Conservation (phyloP, 1,140 invertebrate genomes). For the Eumeta japonica region DNA sequence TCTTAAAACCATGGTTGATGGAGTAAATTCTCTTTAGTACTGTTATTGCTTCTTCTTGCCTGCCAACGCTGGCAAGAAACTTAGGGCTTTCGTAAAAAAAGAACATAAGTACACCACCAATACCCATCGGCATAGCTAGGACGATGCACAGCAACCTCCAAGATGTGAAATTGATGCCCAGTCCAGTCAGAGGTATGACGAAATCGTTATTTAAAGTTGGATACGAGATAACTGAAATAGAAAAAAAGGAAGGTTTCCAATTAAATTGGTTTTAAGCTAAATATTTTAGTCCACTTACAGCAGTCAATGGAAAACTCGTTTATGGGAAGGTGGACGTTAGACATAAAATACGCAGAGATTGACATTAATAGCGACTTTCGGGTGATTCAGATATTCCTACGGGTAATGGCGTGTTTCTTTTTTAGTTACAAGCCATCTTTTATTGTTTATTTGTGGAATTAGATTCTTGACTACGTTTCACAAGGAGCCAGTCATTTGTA, state of each 20-base stretch:
- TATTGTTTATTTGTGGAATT: too few relatives aligned
- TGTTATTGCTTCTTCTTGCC: slow-evolving; percentile 58
- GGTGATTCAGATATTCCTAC: too few relatives aligned
- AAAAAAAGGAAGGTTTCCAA: slow-evolving; percentile 4
- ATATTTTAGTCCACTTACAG: too few relatives aligned
- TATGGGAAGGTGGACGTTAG: too few relatives aligned
- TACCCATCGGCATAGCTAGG: slow-evolving; percentile 63
- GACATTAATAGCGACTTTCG: too few relatives aligned
- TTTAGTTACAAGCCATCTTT: too few relatives aligned
- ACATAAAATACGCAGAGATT: too few relatives aligned
- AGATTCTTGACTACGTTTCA: too few relatives aligned
- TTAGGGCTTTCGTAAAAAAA: slow-evolving; percentile 73
- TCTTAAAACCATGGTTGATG: slow-evolving; percentile 38
- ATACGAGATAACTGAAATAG: slow-evolving; percentile 43
- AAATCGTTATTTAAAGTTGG: slow-evolving; percentile 44
- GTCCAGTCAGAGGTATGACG: slow-evolving; percentile 24
- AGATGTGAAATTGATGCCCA: slow-evolving; percentile 54
- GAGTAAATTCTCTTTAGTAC: slow-evolving; percentile 59
- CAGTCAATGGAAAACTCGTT: too few relatives aligned
- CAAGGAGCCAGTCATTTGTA: too few relatives aligned
- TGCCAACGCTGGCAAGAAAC: slow-evolving; percentile 61
- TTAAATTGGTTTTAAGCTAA: background rate
- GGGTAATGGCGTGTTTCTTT: too few relatives aligned
- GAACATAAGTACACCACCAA: slow-evolving; percentile 60
- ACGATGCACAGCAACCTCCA: slow-evolving; percentile 70